Evolutionary conservation across 2,888 invertebrate species (phyloP), one percentile per base, ranked within the genome.

Genomic region (Hedychridium roseum): DNA sequence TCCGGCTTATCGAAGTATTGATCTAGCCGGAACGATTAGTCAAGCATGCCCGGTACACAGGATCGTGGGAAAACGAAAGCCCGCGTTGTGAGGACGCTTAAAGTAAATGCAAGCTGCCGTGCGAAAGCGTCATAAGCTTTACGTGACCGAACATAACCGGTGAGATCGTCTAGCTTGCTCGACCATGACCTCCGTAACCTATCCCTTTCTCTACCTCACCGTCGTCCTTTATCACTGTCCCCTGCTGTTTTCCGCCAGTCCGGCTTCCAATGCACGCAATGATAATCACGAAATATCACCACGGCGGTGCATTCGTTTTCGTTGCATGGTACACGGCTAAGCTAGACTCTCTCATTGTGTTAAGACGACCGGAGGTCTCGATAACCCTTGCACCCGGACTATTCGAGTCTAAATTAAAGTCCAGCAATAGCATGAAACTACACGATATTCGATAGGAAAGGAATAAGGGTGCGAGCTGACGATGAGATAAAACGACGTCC

Each of bases 31-130:
- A 42, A 30, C 53, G 50, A 35, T 52, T 44, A 40, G 37, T 49
- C 32, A 44, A 27, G 15, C 35, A 30, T 35, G 42, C 40, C 38
- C 18, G 32, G 36, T 43, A 41, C 41, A 27, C 26, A 35, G 30
- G 27, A 43, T 40, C 46, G 45, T 35, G 28, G 30, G 48, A 54
- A 57, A n/a, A n/a, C n/a, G n/a, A n/a, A n/a, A n/a, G n/a, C n/a
- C n/a, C n/a, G 31, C 26, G 16, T 23, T 9, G 23, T 23, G 23
- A 23, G 9, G 9, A 23, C 23, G 9, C 5, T 23, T 23, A 6
- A 9, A 6, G 23, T 23, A 23, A 9, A 23, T 23, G 23, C 9
- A 23, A 23, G 23, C 23, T 23, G 23, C 5, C 23, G 23, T 23
- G 23, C 9, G 23, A 23, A 23, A 23, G 23, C 23, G 23, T 23